A percentile compares a stretch with the other conserved stretches of the same genome.
Evolutionary conservation across 2,797 vertebrate species (phyloP).

Genomic region (Melanogrammus aeglefinus): DNA sequence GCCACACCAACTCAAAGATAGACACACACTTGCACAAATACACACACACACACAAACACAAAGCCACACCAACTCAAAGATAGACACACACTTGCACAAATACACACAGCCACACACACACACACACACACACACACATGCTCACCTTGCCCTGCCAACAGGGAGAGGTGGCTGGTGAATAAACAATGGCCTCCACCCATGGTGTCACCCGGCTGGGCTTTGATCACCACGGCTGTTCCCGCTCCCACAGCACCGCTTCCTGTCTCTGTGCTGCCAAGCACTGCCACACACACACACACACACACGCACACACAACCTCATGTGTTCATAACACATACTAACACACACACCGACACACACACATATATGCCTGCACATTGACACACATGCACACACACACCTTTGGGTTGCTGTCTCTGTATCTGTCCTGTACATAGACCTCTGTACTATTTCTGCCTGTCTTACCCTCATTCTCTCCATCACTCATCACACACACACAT

Average conservation of each 20-base stretch:
- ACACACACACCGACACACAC: slow-evolving; percentile 16
- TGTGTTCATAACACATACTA: too few relatives aligned
- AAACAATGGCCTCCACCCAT: slow-evolving; percentile 75
- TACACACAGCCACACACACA: too few relatives aligned
- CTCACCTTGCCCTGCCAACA: slow-evolving; percentile 70
- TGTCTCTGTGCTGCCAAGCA: slow-evolving; percentile 47
- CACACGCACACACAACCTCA: too few relatives aligned
- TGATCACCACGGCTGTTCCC: slow-evolving; percentile 70
- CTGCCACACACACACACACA: too few relatives aligned
- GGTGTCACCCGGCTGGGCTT: slow-evolving; percentile 73
- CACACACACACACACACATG: slow-evolving; percentile 48
- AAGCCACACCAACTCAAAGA: too few relatives aligned
- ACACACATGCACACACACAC: too few relatives aligned
- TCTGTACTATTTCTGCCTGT: slow-evolving; percentile 31
- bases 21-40: not conserved
- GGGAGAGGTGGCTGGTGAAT: slow-evolving; percentile 74
- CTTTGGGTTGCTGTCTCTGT: slow-evolving; percentile 43
- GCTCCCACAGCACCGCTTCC: slow-evolving; percentile 67
- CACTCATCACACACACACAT: slow-evolving; percentile 29
- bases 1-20: too few relatives aligned
- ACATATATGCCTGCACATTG: not conserved
- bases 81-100: too few relatives aligned
- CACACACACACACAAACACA: too few relatives aligned
- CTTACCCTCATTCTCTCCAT: slow-evolving; percentile 18
- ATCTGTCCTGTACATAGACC: slow-evolving; percentile 35